Evolutionary conservation across 2,797 vertebrate species (phyloP), one percentile per base, ranked within the genome.

Genomic region (Salarias fasciatus): DNA sequence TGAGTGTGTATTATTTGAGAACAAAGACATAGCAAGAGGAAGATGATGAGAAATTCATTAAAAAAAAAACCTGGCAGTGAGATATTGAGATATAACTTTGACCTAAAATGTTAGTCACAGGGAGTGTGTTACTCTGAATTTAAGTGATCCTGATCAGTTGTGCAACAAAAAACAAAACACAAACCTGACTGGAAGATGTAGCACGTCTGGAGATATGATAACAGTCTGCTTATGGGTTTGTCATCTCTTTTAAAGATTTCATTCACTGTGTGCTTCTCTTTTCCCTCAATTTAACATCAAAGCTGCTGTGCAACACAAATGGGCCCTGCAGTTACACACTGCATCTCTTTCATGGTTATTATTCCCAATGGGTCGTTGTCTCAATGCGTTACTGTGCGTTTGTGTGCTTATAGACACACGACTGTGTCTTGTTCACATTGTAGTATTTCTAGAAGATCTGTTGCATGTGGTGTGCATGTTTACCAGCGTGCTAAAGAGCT

Each of bases 101-200:
- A 80, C 81, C 57, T 62, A 65, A 86, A 80, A 84, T 68, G 59
- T 82, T 75, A 54, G 58, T 72, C 69, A 67, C 51, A 80, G 77
- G 52, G 29, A 42, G 44, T 24, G 55, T 76, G 69, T 77, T 63
- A 41, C 66, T 81, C 44, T 69, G 44, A 71, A 67, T 81, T 69
- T 57, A 56, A 63, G 66, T 72, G 43, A 36, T 69, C 56, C 30
- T 59, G 56, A 83, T 68, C 60, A 69, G 8, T 60, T 5, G 8
- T 46, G 6, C n/a, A 45, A 1, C 37, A 30, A 29, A 43, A 28
- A 37, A 54, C 44, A 29, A 52, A 46, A 50, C 40, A 43, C 40
- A 60, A 65, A 54, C 15, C 65, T 24, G 57, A 61, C 9, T 35
- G 9, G 63, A 42, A 49, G 40, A 45, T 61, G 40, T 57, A 12